A percentile compares a stretch with the other conserved stretches of the same genome.
Conservation (phyloP, 2,888 invertebrate genomes). For the Argyresthia goedartella region DNA sequence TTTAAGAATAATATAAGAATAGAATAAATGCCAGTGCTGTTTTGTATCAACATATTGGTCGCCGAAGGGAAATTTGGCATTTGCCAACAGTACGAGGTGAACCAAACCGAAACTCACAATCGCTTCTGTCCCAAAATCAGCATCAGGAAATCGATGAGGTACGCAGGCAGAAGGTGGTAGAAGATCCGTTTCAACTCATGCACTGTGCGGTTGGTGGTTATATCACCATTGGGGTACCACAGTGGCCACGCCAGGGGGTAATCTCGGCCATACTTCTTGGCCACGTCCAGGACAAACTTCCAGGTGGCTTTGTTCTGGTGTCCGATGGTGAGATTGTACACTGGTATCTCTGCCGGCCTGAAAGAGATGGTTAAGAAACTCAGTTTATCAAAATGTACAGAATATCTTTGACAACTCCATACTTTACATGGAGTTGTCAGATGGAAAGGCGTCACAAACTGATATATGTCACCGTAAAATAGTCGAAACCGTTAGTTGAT, state of each 20-base stretch:
- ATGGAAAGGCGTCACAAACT: too few relatives aligned
- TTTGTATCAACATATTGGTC: neutral
- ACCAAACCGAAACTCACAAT: slow-evolving; percentile 80
- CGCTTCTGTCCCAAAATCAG: slow-evolving; percentile 79
- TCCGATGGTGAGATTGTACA: slow-evolving; percentile 92
- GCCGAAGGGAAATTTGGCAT: neutral
- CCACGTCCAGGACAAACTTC: slow-evolving; percentile 82
- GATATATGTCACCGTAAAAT: too few relatives aligned
- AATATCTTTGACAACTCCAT: too few relatives aligned
- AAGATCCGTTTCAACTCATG: slow-evolving; percentile 78
- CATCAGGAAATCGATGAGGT: slow-evolving; percentile 82
- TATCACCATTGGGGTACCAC: slow-evolving; percentile 88
- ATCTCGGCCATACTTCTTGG: slow-evolving; percentile 74
- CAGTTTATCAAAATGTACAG: neutral
- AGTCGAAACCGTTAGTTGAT: too few relatives aligned
- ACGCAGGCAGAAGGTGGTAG: slow-evolving; percentile 83
- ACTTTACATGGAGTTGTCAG: too few relatives aligned
- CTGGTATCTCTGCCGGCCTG: slow-evolving; percentile 77
- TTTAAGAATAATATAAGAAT: too few relatives aligned
- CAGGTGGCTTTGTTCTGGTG: slow-evolving; percentile 86
- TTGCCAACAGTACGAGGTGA: neutral
- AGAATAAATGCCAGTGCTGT: neutral
- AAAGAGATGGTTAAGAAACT: slow-evolving; percentile 11
- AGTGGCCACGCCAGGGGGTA: slow-evolving; percentile 87
- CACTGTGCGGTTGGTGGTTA: slow-evolving; percentile 74